Evolutionary conservation across 2,113 vertebrate species (phyloP).

Genomic region (sheep (Ovis aries)): DNA sequence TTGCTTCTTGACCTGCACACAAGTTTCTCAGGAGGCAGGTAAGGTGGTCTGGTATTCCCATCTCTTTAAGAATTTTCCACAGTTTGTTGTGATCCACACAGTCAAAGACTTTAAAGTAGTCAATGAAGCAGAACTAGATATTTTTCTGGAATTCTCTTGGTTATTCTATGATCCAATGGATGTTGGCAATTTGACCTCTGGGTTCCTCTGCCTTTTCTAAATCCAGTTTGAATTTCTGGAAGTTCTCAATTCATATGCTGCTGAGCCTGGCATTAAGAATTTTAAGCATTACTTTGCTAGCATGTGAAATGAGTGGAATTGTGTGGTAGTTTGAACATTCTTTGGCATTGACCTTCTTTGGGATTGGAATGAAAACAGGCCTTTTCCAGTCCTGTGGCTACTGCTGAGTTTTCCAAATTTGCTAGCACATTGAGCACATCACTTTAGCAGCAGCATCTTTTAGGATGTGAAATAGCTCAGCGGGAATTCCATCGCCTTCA

Average conservation of each 20-base stretch:
- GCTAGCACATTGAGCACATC: background rate
- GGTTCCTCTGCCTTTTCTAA: background rate
- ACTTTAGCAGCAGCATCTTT: background rate
- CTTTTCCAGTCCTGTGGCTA: background rate
- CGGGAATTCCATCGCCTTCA: background rate
- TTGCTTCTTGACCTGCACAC: background rate
- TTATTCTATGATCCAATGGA: background rate
- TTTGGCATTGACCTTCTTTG: background rate
- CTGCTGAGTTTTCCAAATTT: background rate
- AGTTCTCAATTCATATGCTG: background rate
- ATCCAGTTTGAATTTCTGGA: background rate
- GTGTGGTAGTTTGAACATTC: background rate
- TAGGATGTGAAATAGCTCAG: background rate
- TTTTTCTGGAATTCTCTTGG: background rate
- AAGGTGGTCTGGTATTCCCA: background rate
- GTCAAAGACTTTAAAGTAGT: background rate
- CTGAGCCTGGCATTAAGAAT: background rate
- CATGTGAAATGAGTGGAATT: background rate
- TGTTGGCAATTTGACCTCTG: background rate
- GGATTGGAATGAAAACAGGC: background rate
- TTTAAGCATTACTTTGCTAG: background rate
- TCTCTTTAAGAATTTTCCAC: background rate
- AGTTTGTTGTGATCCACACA: background rate
- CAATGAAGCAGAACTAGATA: background rate
- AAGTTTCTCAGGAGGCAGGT: background rate